Conservation (phyloP, 2,113 vertebrate species). For the Acrocephalus arundinaceus region DNA sequence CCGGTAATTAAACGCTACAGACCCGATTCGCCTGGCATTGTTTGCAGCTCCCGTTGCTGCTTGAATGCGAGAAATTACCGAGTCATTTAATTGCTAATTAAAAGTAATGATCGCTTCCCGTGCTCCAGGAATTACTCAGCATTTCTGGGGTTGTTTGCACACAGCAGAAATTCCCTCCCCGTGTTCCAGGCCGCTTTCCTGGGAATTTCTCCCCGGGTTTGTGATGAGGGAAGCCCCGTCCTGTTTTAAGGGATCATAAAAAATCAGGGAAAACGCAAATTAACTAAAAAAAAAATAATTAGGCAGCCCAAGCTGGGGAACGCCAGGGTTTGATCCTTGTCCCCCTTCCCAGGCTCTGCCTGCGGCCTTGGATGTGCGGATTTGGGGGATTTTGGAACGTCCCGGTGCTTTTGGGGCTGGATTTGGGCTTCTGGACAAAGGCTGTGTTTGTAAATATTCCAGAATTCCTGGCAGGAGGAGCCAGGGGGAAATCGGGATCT, state of each 20-base stretch:
- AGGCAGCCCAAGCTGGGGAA: not conserved
- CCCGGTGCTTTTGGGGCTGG: not conserved
- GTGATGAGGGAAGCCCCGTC: not conserved
- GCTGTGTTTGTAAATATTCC: not conserved
- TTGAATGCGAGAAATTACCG: constrained; percentile 28
- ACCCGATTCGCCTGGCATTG: constrained; percentile 15
- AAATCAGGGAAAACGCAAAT: not conserved
- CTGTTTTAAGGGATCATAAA: not conserved
- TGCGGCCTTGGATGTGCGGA: accelerated
- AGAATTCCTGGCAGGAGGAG: not conserved
- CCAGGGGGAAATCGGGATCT: not conserved
- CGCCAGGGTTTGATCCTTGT: too few relatives aligned
- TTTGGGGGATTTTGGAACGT: not conserved
- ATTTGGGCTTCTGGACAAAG: not conserved
- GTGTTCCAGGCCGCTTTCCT: not conserved
- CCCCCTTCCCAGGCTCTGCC: not conserved
- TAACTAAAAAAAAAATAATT: too few relatives aligned
- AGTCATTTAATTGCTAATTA: constrained; percentile 51
- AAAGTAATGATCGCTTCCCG: not conserved
- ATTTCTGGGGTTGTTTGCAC: not conserved
- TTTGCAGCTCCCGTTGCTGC: not conserved
- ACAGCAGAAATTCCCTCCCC: not conserved
- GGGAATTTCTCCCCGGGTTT: not conserved
- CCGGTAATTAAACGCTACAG: constrained; percentile 51
- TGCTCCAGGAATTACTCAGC: constrained; percentile 19